Evolutionary conservation across 1,140 invertebrate species (phyloP).

Genomic region (Varroa destructor): DNA sequence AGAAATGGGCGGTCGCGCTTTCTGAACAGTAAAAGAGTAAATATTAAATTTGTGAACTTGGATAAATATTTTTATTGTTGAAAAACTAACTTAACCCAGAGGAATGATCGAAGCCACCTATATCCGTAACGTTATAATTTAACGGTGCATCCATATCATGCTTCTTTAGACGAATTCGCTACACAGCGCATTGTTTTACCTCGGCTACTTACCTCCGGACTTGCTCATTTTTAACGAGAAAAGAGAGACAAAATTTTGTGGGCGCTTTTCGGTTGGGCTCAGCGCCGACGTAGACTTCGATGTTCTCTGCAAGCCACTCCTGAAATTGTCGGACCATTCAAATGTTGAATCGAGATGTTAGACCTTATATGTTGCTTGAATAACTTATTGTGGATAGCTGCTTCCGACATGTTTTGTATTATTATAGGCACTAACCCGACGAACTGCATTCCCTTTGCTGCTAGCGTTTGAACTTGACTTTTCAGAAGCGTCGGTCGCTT

Average conservation of each 20-base stretch:
- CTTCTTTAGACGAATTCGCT: not conserved
- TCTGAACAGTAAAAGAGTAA: not conserved
- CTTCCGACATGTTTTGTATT: not conserved
- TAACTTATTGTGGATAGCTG: not conserved
- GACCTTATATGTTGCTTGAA: not conserved
- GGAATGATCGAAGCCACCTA: not conserved
- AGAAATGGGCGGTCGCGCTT: constrained; percentile 12
- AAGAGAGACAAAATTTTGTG: constrained; percentile 44
- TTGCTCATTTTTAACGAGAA: constrained; percentile 26
- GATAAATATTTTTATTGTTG: no score
- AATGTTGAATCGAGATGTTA: not conserved
- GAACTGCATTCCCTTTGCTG: not conserved
- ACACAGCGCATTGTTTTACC: not conserved
- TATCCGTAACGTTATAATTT: not conserved
- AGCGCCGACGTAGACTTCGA: constrained; percentile 64
- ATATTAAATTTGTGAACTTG: not conserved
- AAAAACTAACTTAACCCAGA: no score
- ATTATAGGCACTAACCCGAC: not conserved
- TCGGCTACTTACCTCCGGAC: constrained; percentile 17
- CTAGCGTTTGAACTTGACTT: no score
- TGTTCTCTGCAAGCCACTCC: constrained; percentile 60
- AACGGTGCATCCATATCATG: not conserved
- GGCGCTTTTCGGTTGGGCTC: constrained; percentile 65
- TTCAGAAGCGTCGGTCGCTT: no score
- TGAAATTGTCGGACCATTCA: not conserved